Evolutionary conservation across 2,797 vertebrate species (phyloP).

Genomic region (Danio kyathit): DNA sequence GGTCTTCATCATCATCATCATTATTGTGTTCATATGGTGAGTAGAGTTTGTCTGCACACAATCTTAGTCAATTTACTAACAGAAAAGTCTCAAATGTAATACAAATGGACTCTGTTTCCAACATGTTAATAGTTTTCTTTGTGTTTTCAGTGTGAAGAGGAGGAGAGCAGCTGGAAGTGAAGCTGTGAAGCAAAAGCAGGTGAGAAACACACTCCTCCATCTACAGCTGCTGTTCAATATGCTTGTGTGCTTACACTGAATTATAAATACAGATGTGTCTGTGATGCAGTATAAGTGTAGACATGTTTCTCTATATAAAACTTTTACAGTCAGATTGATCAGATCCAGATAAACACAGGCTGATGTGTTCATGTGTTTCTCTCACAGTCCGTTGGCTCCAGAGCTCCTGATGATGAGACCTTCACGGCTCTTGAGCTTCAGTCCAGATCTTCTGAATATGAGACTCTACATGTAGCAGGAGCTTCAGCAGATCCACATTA

Average conservation of each 20-base stretch:
- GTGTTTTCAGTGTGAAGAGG: conserved; percentile 8
- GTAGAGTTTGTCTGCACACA: no score
- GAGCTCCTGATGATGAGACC: conserved; percentile 5
- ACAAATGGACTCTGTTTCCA: no score
- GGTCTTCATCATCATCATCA: conserved; percentile 4
- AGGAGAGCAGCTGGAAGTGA: not conserved
- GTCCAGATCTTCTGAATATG: conserved; percentile 27
- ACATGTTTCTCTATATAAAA: conserved; percentile 17
- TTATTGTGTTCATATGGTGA: not conserved
- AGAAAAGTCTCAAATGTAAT: no score
- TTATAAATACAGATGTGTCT: not conserved
- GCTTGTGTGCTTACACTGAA: not conserved
- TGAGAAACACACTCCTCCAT: not conserved
- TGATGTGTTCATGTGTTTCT: conserved; percentile 3
- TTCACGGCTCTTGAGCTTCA: not conserved
- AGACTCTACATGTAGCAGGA: not conserved
- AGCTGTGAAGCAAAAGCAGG: not conserved
- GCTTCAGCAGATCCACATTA: not conserved
- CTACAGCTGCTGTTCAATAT: not conserved
- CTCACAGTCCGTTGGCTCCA: not conserved
- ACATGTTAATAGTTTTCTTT: not conserved
- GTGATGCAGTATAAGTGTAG: not conserved
- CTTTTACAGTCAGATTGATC: not conserved
- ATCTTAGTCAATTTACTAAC: no score
- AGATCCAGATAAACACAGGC: not conserved